Base-by-base conservation (phyloP, 64 coral and sea anemone species). In the Actinia equina region DNA sequence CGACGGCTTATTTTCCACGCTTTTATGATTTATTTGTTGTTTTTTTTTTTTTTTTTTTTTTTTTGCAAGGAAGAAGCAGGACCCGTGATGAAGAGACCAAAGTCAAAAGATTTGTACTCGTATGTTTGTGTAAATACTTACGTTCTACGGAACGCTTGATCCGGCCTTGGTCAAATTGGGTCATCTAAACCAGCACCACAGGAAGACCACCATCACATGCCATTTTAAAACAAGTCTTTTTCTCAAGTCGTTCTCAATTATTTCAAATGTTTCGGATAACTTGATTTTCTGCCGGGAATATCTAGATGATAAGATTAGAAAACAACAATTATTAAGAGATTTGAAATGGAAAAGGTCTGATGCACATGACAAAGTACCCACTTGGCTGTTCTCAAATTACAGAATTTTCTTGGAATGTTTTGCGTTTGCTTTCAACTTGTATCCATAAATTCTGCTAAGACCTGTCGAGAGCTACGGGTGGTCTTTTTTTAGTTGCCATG, bases 331-430 rank as follows among this genome's bases (percentile, higher is more conserved):
- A 74, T 11, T 0, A 41, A 30, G 14, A 41, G 15, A 71, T 13
- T 26, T 15, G 25, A 74, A 25, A 15, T 16, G 0, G 1, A 10
- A 81, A n/a, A 11, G 78, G 42, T 22, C 78, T n/a, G 78, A 81
- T 81, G 44, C 78, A 81, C 78, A 52, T 81, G 78, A 81, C 18
- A 22, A 6, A 52, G 43, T 52, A 22, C 22, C 45, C 78, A 44
- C 42, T 0, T 4, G 42, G 45, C 17, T 81, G 17, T 17, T 81
- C 19, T 20, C 78, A 81, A 37, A 81, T 81, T 81, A 81, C 78
- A 81, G 78, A 81, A 81, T 51, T 81, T 81, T 81, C 78, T 52
- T 52, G 78, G 78, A 81, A 81, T 81, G 78, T 81, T 81, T 49
- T 52, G 14, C 14, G 16, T 81, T 81, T 81, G 78, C 4, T 51